These are phyloP conservation scores for Imbricaverruca yamaguchii DNA, from an alignment of 2,888 invertebrate genomes.

Conservation along the genomic window DNA sequence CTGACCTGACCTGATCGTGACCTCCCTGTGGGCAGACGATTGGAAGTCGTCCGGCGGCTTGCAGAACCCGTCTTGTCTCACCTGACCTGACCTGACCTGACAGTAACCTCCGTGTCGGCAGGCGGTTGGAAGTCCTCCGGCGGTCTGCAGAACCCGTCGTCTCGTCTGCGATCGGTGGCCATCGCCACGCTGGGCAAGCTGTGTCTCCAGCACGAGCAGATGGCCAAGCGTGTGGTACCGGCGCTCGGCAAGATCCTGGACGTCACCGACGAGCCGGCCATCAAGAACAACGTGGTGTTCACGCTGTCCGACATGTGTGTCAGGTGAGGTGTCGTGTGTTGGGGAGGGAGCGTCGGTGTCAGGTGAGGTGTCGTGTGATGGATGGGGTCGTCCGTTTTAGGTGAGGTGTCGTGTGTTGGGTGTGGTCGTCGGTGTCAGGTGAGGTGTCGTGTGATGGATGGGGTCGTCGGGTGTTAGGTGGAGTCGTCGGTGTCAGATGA, in stretches of 20 bases:
- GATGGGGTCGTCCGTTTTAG: background rate
- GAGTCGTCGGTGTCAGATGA: too few relatives aligned
- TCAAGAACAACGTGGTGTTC: slow-evolving; percentile 60
- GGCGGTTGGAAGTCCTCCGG: background rate
- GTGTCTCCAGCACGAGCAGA: slow-evolving; percentile 54
- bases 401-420: too few relatives aligned
- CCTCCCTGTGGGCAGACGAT: background rate
- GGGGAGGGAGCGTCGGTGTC: background rate
- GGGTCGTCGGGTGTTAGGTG: background rate
- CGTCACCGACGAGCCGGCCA: slow-evolving; percentile 45
- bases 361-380: background rate
- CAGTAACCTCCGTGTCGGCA: background rate
- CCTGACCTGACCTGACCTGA: slow-evolving; percentile 7
- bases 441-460: too few relatives aligned
- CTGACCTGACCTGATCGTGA: too few relatives aligned
- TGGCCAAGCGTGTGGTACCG: slow-evolving; percentile 56
- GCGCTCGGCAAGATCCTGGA: slow-evolving; percentile 54
- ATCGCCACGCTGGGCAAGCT: slow-evolving; percentile 49
- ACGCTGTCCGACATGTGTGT: slow-evolving; percentile 60
- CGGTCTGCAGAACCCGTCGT: slow-evolving; percentile 29
- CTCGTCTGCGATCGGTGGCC: slow-evolving; percentile 35
- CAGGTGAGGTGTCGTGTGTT: slow-evolving; percentile 40
- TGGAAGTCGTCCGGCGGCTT: background rate
- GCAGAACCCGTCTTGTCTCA: slow-evolving; percentile 34
- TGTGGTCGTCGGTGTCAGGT: too few relatives aligned